Conservation (phyloP, 2,113 vertebrate species). For the Eclectus roratus region DNA sequence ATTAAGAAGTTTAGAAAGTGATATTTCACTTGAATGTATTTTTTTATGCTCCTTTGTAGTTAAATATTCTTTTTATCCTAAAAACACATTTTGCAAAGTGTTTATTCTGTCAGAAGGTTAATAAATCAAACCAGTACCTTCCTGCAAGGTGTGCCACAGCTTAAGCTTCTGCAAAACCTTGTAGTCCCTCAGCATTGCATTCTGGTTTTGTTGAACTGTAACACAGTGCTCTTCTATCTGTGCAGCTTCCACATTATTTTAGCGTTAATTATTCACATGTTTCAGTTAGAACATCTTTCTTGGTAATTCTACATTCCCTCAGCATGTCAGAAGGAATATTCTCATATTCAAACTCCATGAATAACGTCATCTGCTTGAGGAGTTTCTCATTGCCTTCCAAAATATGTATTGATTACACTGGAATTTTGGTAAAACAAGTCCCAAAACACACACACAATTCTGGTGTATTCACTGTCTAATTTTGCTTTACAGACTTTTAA, state of each 20-base stretch:
- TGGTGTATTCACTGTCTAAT: neutral
- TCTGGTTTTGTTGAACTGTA: neutral
- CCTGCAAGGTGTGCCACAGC: neutral
- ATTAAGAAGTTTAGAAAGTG: neutral
- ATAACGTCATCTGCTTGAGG: neutral
- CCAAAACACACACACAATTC: neutral
- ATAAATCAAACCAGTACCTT: neutral
- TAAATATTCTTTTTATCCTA: neutral
- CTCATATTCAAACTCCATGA: neutral
- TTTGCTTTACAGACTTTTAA: neutral
- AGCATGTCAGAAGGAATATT: neutral
- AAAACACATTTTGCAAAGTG: neutral
- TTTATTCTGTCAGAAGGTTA: neutral
- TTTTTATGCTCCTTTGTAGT: neutral
- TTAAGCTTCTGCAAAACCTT: neutral
- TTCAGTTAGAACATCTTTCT: neutral
- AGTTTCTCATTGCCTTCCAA: neutral
- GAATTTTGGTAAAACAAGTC: neutral
- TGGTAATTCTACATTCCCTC: neutral
- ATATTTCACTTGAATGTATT: neutral
- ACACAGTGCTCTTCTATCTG: neutral
- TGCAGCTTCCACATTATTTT: neutral
- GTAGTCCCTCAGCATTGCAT: fast-evolving
- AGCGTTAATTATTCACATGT: neutral
- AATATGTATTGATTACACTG: neutral